Evolutionary conservation across 23 tunicate species (phyloP).

Genomic region (Styela clava): DNA sequence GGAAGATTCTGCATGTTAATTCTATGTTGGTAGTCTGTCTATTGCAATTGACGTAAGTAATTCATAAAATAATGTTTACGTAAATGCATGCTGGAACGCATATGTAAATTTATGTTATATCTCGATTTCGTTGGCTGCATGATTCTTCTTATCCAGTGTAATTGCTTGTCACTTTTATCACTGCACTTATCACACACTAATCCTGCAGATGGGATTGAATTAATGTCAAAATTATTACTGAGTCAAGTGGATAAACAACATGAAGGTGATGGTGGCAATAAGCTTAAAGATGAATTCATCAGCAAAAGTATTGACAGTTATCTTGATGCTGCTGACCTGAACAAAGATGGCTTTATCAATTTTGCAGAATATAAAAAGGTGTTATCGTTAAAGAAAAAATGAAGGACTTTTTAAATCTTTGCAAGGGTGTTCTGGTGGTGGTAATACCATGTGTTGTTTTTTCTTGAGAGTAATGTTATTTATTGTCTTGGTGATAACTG

Average conservation of each 20-base stretch:
- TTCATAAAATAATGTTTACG: too few species aligned
- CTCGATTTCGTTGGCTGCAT: too few species aligned
- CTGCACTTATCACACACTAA: neutral
- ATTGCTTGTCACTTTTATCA: neutral
- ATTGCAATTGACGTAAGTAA: too few species aligned
- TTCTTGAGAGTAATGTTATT: neutral
- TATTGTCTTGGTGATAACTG: neutral
- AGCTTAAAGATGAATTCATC: constrained; percentile 3
- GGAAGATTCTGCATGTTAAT: too few species aligned
- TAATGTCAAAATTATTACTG: constrained; percentile 4
- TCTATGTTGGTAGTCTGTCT: too few species aligned
- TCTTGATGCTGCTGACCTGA: constrained; percentile 11
- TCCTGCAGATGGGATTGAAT: constrained; percentile 30
- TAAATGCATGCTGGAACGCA: too few species aligned
- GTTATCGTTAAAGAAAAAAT: too few species aligned
- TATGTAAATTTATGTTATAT: too few species aligned
- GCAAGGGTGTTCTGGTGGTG: too few species aligned
- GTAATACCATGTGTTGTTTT: neutral
- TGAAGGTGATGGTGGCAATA: neutral
- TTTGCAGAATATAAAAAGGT: constrained; percentile 21
- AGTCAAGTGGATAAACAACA: neutral
- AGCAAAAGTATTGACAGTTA: constrained; percentile 4
- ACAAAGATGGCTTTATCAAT: constrained; percentile 22
- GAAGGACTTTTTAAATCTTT: too few species aligned
- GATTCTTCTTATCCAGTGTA: too few species aligned